These are phyloP conservation scores for Tethea ocularis DNA, from an alignment of 2,888 invertebrate species.

Conservation along the genomic window DNA sequence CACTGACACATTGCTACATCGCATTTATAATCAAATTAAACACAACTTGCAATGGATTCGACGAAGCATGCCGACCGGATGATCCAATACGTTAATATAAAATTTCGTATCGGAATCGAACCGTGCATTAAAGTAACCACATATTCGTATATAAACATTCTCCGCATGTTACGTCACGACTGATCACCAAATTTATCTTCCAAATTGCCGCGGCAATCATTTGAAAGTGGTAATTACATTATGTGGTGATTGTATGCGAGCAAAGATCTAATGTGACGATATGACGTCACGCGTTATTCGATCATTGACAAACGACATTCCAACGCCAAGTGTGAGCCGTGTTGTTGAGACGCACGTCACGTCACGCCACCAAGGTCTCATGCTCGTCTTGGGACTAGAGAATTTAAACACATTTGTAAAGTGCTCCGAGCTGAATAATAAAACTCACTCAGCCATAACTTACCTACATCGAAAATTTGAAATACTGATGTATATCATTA, in stretches of 20 bases:
- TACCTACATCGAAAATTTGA: constrained; percentile 32
- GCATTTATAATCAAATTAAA: constrained; percentile 70
- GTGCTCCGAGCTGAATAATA: constrained; percentile 48
- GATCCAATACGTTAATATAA: constrained; percentile 67
- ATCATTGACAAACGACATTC: constrained; percentile 83
- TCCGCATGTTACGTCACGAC: constrained; percentile 56
- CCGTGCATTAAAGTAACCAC: constrained; percentile 51
- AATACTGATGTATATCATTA: constrained; percentile 18
- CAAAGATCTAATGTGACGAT: constrained; percentile 58
- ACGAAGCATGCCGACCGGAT: constrained; percentile 63
- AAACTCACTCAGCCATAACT: constrained; percentile 34
- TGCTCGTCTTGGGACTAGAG: constrained; percentile 60
- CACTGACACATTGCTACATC: constrained; percentile 69
- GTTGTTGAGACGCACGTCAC: constrained; percentile 72
- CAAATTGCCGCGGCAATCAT: constrained; percentile 53
- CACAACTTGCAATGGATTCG: constrained; percentile 59
- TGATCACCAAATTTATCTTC: constrained; percentile 60
- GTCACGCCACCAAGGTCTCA: constrained; percentile 73
- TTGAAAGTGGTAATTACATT: constrained; percentile 58
- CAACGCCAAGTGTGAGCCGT: constrained; percentile 72
- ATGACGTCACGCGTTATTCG: constrained; percentile 77
- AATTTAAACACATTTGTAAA: constrained; percentile 43
- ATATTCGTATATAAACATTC: constrained; percentile 50
- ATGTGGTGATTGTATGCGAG: constrained; percentile 55
- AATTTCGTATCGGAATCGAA: constrained; percentile 55